These are phyloP conservation scores for Callorhinus ursinus DNA, from an alignment of 2,113 vertebrate genomes.

Conservation along the genomic window DNA sequence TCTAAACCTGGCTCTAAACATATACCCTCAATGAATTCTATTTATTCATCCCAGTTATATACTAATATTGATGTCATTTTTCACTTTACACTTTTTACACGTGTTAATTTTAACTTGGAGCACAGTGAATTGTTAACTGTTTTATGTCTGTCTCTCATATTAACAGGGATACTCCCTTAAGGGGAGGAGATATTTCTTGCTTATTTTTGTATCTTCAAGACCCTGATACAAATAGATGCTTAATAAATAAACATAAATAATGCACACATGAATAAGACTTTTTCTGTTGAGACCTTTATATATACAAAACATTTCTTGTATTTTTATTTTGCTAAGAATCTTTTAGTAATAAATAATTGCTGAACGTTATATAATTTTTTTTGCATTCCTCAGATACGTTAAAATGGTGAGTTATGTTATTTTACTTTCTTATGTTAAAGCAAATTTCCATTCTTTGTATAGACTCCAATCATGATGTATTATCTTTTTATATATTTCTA, in stretches of 20 bases:
- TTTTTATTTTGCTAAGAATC: too few relatives aligned
- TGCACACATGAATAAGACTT: not conserved
- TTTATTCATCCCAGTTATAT: not conserved
- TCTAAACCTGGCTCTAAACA: not conserved
- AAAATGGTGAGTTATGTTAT: too few relatives aligned
- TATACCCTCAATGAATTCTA: not conserved
- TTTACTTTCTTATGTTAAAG: not conserved
- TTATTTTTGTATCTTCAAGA: not conserved
- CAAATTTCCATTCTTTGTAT: not conserved
- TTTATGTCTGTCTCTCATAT: not conserved
- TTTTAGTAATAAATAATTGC: too few relatives aligned
- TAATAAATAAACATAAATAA: not conserved
- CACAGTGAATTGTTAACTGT: not conserved
- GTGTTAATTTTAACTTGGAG: not conserved
- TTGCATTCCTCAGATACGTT: too few relatives aligned
- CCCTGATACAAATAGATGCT: not conserved
- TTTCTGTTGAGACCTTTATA: too few relatives aligned
- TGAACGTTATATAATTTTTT: too few relatives aligned
- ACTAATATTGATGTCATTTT: not conserved
- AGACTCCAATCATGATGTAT: not conserved
- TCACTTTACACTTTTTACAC: not conserved
- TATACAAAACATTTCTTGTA: too few relatives aligned
- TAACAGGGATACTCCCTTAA: not conserved
- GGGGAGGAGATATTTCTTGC: not conserved
- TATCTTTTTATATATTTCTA: not conserved